Conservation (phyloP, 2,797 vertebrate species). For the Melanogrammus aeglefinus region DNA sequence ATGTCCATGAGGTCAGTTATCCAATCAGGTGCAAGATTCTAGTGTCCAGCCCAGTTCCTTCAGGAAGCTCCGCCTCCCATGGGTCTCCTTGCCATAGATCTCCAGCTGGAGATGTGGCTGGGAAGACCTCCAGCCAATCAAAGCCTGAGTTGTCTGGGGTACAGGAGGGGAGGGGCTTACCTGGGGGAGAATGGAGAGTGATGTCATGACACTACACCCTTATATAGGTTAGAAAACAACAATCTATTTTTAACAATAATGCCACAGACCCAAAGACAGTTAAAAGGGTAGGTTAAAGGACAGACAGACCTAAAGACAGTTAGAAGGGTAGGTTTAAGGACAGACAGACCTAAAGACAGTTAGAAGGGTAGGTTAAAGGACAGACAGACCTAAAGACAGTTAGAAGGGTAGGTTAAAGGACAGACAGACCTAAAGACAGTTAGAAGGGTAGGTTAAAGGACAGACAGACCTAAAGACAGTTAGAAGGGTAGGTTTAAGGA, state of each 20-base stretch:
- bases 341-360: neutral
- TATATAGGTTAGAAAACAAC: too few species aligned
- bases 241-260: too few species aligned
- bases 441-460: too few species aligned
- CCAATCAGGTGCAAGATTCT: slow-evolving; percentile 61
- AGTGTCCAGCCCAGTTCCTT: slow-evolving; percentile 70
- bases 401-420: too few species aligned
- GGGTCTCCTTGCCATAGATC: slow-evolving; percentile 47
- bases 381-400: neutral
- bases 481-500: too few species aligned
- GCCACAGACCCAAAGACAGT: too few species aligned
- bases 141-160: slow-evolving; percentile 78
- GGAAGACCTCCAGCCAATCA: slow-evolving; percentile 84
- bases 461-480: too few species aligned
- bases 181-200: slow-evolving; percentile 38
- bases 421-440: slow-evolving; percentile 1
- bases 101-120: slow-evolving; percentile 71
- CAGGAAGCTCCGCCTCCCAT: slow-evolving; percentile 71
- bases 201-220: too few species aligned
- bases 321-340: too few species aligned
- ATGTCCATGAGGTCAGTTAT: neutral
- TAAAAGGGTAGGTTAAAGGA: too few species aligned
- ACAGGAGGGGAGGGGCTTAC: slow-evolving; percentile 77
- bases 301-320: too few species aligned
- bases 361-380: too few species aligned